Percentiles rank a stretch among this genome's conserved stretches.
Conservation (phyloP, 2,797 vertebrate genomes). For the Botia kubotai region DNA sequence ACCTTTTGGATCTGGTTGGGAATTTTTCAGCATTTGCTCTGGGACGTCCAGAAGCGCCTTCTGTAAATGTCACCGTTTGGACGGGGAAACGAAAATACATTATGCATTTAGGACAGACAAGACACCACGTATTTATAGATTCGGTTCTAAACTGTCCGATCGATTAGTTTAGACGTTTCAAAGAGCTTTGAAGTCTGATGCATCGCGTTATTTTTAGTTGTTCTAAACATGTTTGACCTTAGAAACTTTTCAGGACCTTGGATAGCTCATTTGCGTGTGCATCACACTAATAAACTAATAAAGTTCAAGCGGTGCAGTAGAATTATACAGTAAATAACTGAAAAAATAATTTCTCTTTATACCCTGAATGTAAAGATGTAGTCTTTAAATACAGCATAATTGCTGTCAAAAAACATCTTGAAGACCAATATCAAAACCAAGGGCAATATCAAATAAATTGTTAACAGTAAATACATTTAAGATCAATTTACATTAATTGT, state of each 20-base stretch:
- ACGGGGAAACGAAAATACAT: constrained; percentile 66
- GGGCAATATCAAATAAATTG: too few species aligned
- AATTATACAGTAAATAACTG: too few species aligned
- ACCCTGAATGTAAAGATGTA: too few species aligned
- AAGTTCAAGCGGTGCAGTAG: too few species aligned
- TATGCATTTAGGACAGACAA: constrained; percentile 72
- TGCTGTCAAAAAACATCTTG: too few species aligned
- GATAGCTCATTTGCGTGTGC: constrained; percentile 20
- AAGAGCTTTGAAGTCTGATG: constrained; percentile 27
- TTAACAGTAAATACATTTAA: too few species aligned
- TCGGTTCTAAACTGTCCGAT: constrained; percentile 37
- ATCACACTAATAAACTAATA: neutral
- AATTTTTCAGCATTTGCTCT: constrained; percentile 64
- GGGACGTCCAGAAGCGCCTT: constrained; percentile 67
- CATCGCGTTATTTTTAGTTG: constrained; percentile 28
- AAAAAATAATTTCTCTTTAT: too few species aligned
- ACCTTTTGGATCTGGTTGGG: constrained; percentile 74
- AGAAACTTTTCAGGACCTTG: constrained; percentile 43
- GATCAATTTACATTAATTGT: too few species aligned
- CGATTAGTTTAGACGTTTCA: constrained; percentile 8
- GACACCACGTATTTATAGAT: constrained; percentile 68
- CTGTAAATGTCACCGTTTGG: constrained; percentile 77
- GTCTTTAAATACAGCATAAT: too few species aligned
- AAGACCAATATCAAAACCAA: too few species aligned
- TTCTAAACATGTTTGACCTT: neutral